phyloP scores from a whole-genome alignment of 2,888 invertebrate species.

The Cerceris rybyensis region DNA sequence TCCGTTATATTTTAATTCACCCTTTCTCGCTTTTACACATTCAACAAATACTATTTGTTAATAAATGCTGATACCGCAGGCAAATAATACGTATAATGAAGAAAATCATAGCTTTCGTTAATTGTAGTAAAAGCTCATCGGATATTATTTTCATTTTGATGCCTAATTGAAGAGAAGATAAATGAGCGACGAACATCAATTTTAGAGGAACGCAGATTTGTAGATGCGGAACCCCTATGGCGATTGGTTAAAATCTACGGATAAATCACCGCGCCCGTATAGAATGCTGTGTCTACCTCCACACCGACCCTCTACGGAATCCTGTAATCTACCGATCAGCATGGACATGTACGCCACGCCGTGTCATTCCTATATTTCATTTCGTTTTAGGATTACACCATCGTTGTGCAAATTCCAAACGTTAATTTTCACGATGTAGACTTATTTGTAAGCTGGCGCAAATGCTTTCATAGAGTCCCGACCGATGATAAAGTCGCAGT shows the following conservation, averaged over 20 bases:
- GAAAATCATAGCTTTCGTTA: too few relatives aligned
- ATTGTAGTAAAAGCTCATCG: too few relatives aligned
- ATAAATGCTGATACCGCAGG: too few relatives aligned
- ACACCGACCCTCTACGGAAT: constrained; percentile 39
- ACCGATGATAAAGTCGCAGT: constrained; percentile 31
- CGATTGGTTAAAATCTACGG: constrained; percentile 60
- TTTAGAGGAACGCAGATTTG: constrained; percentile 42
- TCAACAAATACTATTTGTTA: too few relatives aligned
- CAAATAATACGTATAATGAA: too few relatives aligned
- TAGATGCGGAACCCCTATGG: constrained; percentile 57
- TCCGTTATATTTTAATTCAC: too few relatives aligned
- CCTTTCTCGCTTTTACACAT: too few relatives aligned
- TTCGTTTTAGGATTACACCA: constrained; percentile 15
- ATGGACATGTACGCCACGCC: constrained; percentile 11
- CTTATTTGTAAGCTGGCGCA: not conserved
- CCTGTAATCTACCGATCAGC: constrained; percentile 38
- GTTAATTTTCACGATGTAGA: constrained; percentile 7
- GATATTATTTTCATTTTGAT: not conserved
- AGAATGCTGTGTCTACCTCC: constrained; percentile 35
- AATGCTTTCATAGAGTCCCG: not conserved
- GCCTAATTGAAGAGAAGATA: not conserved
- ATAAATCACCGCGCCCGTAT: constrained; percentile 61
- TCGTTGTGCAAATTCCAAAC: not conserved
- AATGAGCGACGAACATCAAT: constrained; percentile 31
- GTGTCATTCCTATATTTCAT: constrained; percentile 4